Base-by-base conservation (phyloP, 2,797 vertebrate genomes). In the Poecile montanus region DNA sequence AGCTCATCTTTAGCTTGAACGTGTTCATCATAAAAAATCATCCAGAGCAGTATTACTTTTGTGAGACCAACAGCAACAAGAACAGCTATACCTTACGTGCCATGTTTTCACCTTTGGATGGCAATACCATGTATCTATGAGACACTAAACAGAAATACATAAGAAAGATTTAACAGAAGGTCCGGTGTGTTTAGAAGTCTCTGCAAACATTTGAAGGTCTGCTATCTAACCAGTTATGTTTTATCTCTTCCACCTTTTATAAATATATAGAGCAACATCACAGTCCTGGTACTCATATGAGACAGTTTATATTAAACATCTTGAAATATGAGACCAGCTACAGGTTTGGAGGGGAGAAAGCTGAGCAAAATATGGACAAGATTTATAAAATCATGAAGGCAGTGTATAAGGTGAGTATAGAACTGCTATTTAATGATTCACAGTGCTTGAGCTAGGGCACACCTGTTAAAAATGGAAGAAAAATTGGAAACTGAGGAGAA, bases 211-310 rank as follows among this genome's bases (percentile, higher is more conserved):
- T 9, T 74, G 51, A 87, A 88, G 34, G 22, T 56, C 29, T n/a
- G 32, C 29, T 86, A 51, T 17, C 34, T 32, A 84, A 26, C 3
- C n/a, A 62, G 16, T 29, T 38, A 1, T 0, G 23, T 61, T 62
- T 70, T 66, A 30, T 11, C n/a, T 89, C 19, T 50, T 78, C 38
- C 26, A 61, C 19, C 30, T 83, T 89, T 70, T 38, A 91, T 29
- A 96, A 83, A 81, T 34, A 60, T 1, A 3, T 2, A 57, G 19
- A 84, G 36, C 17, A 78, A 60, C 16, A 50, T 47, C 71, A 66
- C 23, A 45, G 58, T 42, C 14, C 30, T n/a, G 11, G 23, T 21
- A 16, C 10, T 17, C 7, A 0, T 13, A 47, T 1, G 1, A 63
- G 47, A 54, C 21, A 25, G 30, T 19, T n/a, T 83, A 10, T 40